Base-by-base conservation (phyloP, 1,140 invertebrate genomes). In the Sycobia sp. region DNA sequence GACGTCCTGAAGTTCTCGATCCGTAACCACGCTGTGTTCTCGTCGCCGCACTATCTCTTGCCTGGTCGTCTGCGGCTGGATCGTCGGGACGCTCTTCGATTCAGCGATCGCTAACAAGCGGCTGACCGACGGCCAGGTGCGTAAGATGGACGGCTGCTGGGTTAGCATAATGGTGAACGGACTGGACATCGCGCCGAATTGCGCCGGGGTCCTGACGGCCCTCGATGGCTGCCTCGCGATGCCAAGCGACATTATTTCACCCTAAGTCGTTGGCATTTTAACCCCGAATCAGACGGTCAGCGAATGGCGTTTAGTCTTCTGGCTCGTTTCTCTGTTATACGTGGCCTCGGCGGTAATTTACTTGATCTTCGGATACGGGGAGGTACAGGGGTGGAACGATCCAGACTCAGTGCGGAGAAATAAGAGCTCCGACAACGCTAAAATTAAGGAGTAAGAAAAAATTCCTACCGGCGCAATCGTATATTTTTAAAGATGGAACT, bases 21-120 rank as follows among this genome's bases (percentile, higher is more conserved):
- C n/a, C n/a, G n/a, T n/a, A n/a, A n/a, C n/a, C n/a, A n/a, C n/a
- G n/a, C n/a, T n/a, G n/a, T 0, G 74, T 92, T n/a, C 81, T 92
- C 0, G 83, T 84, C 47, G 89, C 92, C n/a, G 74, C 84, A 69
- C 85, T 94, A 71, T 91, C 92, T n/a, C 92, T 96, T 79, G 93
- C 96, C 79, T 97, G 94, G 94, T 93, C 92, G 25, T 93, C 0
- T 87, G 88, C 39, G 90, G 91, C 68, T 88, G 84, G 75, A 77
- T 90, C 61, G 84, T 90, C 20, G 84, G 82, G 61, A 83, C 74
- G 36, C 80, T 82, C 14, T 95, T 90, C 67, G 81, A 91, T 73
- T 87, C 88, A 8, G 86, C 90, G 0, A 74, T 84, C 10, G 82
- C 88, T 68, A 90, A 91, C 63, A 86, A 88, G 2, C 74, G 88